phyloP scores from a whole-genome alignment of 2,888 invertebrate genomes.

The Cryptophagus acutangulus region DNA sequence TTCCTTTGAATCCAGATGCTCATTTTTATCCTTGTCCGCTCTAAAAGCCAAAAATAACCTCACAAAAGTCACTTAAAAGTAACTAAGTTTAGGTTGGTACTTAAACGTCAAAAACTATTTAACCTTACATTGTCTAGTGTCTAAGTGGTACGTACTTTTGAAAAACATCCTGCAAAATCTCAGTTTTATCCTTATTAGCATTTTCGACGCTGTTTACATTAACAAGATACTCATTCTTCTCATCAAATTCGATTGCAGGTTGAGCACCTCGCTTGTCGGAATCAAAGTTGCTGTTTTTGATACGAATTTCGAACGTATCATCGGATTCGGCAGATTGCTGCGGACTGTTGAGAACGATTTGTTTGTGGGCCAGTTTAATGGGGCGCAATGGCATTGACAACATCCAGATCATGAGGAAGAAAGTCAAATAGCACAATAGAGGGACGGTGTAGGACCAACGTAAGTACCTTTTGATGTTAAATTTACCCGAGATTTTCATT shows the following conservation, averaged over 20 bases:
- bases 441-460: conserved; percentile 55
- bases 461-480: no score
- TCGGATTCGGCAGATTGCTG: conserved; percentile 34
- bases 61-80: neutral
- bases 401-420: conserved; percentile 53
- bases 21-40: conserved; percentile 58
- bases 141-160: conserved; percentile 45
- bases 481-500: no score
- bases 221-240: conserved; percentile 51
- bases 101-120: no score
- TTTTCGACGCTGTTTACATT: conserved; percentile 43
- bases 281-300: conserved; percentile 52
- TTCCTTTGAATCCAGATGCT: conserved; percentile 57
- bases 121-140: no score
- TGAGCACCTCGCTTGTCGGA: conserved; percentile 48
- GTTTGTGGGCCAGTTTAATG: conserved; percentile 30
- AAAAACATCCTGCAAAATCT: conserved; percentile 45
- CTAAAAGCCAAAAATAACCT: conserved; percentile 48
- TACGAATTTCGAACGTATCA: conserved; percentile 42
- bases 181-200: conserved; percentile 38
- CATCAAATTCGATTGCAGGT: conserved; percentile 39
- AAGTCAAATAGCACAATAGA: conserved; percentile 52
- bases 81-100: neutral
- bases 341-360: conserved; percentile 28
- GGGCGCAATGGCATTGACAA: conserved; percentile 49